Evolutionary conservation across 2,888 invertebrate genomes (phyloP).

Genomic region (Odontocolon sp.): DNA sequence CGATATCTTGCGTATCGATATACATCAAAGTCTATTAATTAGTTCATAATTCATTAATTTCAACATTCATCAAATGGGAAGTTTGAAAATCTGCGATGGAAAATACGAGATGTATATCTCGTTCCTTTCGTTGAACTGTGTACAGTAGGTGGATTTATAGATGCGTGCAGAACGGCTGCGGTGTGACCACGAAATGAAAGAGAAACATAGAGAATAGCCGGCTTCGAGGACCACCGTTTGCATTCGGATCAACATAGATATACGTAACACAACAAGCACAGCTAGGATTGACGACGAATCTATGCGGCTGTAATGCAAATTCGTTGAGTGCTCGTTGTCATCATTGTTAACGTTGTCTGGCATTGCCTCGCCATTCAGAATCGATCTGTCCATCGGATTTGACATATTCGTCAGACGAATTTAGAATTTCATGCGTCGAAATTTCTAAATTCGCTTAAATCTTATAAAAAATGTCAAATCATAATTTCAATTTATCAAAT

Average conservation of each 20-base stretch:
- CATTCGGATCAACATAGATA: slow-evolving; percentile 40
- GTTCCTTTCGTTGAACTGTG: slow-evolving; percentile 17
- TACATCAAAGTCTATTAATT: too few species aligned
- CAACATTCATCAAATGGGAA: too few species aligned
- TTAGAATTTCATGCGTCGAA: too few species aligned
- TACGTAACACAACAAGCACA: slow-evolving; percentile 22
- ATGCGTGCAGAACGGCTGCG: slow-evolving; percentile 41
- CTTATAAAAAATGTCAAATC: too few species aligned
- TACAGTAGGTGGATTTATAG: slow-evolving; percentile 46
- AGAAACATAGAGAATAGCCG: slow-evolving; percentile 40
- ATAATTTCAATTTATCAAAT: too few species aligned
- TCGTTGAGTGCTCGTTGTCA: slow-evolving; percentile 48
- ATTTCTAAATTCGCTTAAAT: too few species aligned
- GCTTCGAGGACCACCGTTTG: slow-evolving; percentile 16
- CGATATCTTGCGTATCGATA: too few species aligned
- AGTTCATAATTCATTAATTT: too few species aligned
- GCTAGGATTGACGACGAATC: slow-evolving; percentile 26
- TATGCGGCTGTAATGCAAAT: slow-evolving; percentile 58
- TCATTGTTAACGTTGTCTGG: slow-evolving; percentile 9
- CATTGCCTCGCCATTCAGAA: slow-evolving; percentile 1
- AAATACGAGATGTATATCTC: too few species aligned
- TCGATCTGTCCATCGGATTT: not conserved
- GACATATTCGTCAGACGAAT: too few species aligned
- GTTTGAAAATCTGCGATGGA: too few species aligned
- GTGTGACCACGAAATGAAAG: slow-evolving; percentile 40